These are phyloP conservation scores for Sphyrna mokarran DNA, from an alignment of 2,113 vertebrate genomes.

Conservation along the genomic window DNA sequence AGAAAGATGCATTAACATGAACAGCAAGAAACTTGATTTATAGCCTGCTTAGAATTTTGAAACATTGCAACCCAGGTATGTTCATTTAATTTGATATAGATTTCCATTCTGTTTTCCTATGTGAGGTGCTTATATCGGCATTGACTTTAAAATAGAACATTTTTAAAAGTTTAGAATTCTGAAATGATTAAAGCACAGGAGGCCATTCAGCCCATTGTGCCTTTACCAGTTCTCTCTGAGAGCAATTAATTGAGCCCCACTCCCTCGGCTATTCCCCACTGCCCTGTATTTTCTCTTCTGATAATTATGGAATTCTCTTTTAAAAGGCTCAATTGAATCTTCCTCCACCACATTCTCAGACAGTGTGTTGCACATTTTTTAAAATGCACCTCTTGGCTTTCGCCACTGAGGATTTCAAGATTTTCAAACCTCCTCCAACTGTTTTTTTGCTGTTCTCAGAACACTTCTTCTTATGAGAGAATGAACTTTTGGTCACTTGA, in stretches of 20 bases:
- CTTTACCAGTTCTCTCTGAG: not conserved
- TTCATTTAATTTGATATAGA: not conserved
- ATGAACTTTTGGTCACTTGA: not conserved
- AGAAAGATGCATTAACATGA: not conserved
- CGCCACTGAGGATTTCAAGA: not conserved
- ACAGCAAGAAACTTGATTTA: slow-evolving; percentile 1
- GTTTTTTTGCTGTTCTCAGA: not conserved
- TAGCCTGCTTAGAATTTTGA: not conserved
- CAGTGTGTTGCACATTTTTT: not conserved
- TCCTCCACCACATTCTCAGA: not conserved
- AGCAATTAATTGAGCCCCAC: not conserved
- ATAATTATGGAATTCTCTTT: not conserved
- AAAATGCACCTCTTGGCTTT: not conserved
- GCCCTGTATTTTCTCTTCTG: not conserved
- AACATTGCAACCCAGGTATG: not conserved
- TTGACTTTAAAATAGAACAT: not conserved
- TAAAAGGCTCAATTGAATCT: not conserved
- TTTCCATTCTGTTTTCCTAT: not conserved
- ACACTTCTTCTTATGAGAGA: not conserved
- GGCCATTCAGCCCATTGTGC: not conserved
- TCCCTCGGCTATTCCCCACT: not conserved
- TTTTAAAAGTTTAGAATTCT: not conserved
- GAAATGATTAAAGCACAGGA: not conserved
- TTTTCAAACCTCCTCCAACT: not conserved
- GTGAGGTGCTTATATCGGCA: not conserved